phyloP scores from a whole-genome alignment of 2,113 vertebrate species.

The Atlantisia rogersi region DNA sequence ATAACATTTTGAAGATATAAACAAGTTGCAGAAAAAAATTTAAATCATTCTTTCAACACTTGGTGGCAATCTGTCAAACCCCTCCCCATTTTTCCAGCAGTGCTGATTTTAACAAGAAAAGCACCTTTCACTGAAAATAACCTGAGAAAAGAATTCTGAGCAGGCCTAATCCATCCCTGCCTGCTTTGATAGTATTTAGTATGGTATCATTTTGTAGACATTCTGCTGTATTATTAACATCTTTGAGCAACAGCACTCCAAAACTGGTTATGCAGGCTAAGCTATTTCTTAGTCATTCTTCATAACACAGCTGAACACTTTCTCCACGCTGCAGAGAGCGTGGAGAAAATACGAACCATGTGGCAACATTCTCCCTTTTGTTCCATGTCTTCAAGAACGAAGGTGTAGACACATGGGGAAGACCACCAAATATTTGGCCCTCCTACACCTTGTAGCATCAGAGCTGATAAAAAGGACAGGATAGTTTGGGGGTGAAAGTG shows the following conservation, averaged over 20 bases:
- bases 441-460: background rate
- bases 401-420: background rate
- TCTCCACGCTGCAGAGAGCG: background rate
- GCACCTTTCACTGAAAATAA: background rate
- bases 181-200: background rate
- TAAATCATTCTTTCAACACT: background rate
- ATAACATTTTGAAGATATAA: background rate
- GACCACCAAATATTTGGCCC: background rate
- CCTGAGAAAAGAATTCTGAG: background rate
- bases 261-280: background rate
- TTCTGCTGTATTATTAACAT: background rate
- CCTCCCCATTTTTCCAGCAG: background rate
- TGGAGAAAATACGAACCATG: background rate
- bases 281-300: background rate
- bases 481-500: background rate
- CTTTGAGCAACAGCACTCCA: background rate
- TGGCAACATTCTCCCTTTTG: background rate
- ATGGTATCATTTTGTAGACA: background rate
- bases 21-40: background rate
- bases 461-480: fast-evolving
- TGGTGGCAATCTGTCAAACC: background rate
- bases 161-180: background rate
- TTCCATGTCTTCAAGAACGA: background rate
- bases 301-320: background rate
- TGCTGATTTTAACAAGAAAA: background rate